phyloP scores from a whole-genome alignment of 2,797 vertebrate genomes.

The Trematomus bernacchii region DNA sequence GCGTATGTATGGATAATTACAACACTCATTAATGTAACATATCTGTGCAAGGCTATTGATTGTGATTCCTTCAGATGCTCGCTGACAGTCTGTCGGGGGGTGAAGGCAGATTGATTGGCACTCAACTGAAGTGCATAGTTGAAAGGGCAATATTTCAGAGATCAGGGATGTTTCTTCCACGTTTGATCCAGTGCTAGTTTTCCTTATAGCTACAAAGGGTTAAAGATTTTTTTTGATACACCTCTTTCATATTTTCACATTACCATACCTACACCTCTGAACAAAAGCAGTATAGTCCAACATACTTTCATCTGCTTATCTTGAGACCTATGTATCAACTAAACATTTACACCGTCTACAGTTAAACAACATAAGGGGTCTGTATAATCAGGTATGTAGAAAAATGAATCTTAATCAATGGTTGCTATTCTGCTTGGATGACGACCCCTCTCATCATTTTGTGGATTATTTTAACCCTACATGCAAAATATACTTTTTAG shows the following conservation, averaged over 20 bases:
- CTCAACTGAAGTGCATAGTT: constrained; percentile 26
- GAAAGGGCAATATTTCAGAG: constrained; percentile 18
- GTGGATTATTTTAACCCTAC: too few species aligned
- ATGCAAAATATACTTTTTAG: too few species aligned
- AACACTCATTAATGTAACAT: background rate
- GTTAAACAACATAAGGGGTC: too few species aligned
- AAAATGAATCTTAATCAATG: background rate
- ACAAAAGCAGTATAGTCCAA: background rate
- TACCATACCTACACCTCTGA: background rate
- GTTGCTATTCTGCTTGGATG: background rate
- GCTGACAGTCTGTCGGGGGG: constrained; percentile 6
- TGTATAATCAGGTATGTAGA: background rate
- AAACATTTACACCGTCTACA: background rate
- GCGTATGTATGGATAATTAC: background rate
- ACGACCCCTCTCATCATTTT: background rate
- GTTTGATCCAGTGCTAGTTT: constrained; percentile 19
- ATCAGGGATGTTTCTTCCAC: constrained; percentile 8
- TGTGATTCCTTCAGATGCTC: constrained; percentile 4
- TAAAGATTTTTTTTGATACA: background rate
- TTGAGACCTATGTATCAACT: background rate
- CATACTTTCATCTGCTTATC: background rate
- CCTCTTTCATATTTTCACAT: constrained; percentile 20
- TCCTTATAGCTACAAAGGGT: constrained; percentile 7
- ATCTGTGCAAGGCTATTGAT: background rate
- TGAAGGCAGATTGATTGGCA: constrained; percentile 23